Evolutionary conservation across 2,113 vertebrate species (phyloP).

Genomic region (Corydoras sp.): DNA sequence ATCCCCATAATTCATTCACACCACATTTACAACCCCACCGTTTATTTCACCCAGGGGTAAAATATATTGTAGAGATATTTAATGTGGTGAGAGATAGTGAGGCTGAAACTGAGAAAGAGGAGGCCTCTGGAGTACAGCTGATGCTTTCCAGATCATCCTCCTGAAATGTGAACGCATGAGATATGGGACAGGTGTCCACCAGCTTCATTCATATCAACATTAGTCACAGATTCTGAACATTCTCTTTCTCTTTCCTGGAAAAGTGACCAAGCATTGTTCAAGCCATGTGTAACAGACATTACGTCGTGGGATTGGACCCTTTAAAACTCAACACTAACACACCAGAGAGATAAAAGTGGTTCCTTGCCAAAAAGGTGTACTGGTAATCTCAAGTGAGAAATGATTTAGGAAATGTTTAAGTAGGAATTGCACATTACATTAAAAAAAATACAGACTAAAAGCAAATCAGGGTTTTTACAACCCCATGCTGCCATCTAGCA

Average conservation of each 20-base stretch:
- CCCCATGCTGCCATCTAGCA: background rate
- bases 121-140: conserved; percentile 9
- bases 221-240: conserved; percentile 41
- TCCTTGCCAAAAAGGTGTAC: conserved; percentile 3
- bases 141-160: conserved; percentile 32
- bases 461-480: background rate
- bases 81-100: conserved; percentile 11
- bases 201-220: conserved; percentile 16
- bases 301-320: conserved; percentile 17
- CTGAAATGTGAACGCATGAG: conserved; percentile 19
- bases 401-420: conserved; percentile 5
- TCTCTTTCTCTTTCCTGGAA: conserved; percentile 30
- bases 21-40: background rate
- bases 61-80: conserved; percentile 12
- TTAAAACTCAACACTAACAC: conserved; percentile 12
- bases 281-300: conserved; percentile 21
- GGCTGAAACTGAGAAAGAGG: background rate
- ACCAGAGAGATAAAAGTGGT: conserved; percentile 11
- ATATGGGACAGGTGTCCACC: conserved; percentile 38
- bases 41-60: conserved; percentile 22
- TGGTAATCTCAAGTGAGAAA: background rate
- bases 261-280: conserved; percentile 6
- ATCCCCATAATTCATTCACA: background rate
- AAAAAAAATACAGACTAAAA: conserved; percentile 2
- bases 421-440: conserved; percentile 11